A percentile compares a stretch with the other conserved stretches of the same genome.
phyloP scores from a whole-genome alignment of 2,888 invertebrate species.

The Lycophotia porphyrea region DNA sequence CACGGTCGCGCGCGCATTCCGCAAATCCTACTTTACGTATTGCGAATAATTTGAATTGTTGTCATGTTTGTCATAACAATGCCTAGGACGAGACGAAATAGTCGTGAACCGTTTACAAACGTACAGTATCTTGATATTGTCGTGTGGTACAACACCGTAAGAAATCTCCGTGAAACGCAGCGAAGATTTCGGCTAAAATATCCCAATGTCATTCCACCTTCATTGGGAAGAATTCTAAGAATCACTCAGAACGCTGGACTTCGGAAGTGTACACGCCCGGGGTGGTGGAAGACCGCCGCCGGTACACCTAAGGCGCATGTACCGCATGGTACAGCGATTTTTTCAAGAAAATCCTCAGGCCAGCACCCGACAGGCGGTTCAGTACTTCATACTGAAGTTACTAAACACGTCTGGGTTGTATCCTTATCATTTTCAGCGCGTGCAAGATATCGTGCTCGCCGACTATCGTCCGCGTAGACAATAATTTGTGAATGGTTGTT shows the following conservation, averaged over 20 bases:
- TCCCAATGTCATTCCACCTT: background rate
- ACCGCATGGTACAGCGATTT: slow-evolving; percentile 8
- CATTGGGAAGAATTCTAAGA: background rate
- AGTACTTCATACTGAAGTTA: background rate
- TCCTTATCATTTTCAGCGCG: background rate
- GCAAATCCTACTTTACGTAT: too few species aligned
- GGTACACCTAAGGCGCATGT: slow-evolving; percentile 1
- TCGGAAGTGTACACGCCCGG: background rate
- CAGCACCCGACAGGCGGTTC: slow-evolving; percentile 1
- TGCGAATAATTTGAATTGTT: background rate
- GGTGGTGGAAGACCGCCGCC: background rate
- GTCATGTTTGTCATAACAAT: slow-evolving; percentile 3
- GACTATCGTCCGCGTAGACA: background rate
- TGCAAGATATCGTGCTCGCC: slow-evolving; percentile 1
- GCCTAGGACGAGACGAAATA: slow-evolving; percentile 9
- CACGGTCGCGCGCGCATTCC: too few species aligned
- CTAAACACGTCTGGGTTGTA: background rate
- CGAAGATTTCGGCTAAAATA: background rate
- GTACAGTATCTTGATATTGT: background rate
- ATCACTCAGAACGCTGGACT: background rate
- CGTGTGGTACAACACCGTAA: background rate
- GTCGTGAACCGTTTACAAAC: slow-evolving; percentile 3
- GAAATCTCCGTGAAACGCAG: slow-evolving; percentile 1
- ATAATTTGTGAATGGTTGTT: background rate
- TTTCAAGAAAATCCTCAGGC: slow-evolving; percentile 8